Evolutionary conservation across 2,113 vertebrate genomes (phyloP).

Genomic region (Syngnathus typhle): DNA sequence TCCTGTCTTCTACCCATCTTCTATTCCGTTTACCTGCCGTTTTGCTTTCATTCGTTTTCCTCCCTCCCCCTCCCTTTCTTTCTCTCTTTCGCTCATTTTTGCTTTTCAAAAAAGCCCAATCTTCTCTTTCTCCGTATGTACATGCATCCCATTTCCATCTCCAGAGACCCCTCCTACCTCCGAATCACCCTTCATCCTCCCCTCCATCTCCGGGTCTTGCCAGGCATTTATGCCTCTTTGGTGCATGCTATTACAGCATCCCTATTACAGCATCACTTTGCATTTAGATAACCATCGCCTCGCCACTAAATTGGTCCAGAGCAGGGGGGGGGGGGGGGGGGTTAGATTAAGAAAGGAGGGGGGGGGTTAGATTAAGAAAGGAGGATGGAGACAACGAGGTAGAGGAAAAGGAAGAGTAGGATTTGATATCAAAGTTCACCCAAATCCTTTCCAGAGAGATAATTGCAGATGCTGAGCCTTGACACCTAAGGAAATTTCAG

Average conservation of each 20-base stretch:
- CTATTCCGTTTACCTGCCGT: constrained; percentile 13
- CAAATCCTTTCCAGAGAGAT: constrained; percentile 51
- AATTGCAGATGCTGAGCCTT: constrained; percentile 51
- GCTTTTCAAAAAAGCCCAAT: constrained; percentile 15
- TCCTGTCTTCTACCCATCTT: background rate
- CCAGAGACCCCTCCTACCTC: constrained; percentile 12
- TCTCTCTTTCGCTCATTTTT: constrained; percentile 6
- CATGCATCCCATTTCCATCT: constrained; percentile 11
- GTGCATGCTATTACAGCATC: constrained; percentile 69
- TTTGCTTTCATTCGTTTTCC: constrained; percentile 12
- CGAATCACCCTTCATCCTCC: background rate
- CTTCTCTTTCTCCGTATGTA: constrained; percentile 11
- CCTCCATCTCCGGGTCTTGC: constrained; percentile 45
- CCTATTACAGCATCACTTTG: constrained; percentile 71
- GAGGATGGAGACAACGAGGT: constrained; percentile 1
- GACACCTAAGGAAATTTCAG: constrained; percentile 33
- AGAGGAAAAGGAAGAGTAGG: constrained; percentile 20
- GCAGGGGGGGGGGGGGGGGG: constrained; percentile 23
- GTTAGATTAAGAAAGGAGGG: no score
- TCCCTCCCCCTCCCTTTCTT: background rate
- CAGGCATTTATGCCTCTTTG: constrained; percentile 52
- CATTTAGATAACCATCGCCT: constrained; percentile 74
- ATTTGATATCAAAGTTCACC: constrained; percentile 40
- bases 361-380: background rate
- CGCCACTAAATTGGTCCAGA: constrained; percentile 63